These are phyloP conservation scores for Shinisaurus crocodilurus DNA, from an alignment of 2,113 vertebrate genomes.

Conservation along the genomic window DNA sequence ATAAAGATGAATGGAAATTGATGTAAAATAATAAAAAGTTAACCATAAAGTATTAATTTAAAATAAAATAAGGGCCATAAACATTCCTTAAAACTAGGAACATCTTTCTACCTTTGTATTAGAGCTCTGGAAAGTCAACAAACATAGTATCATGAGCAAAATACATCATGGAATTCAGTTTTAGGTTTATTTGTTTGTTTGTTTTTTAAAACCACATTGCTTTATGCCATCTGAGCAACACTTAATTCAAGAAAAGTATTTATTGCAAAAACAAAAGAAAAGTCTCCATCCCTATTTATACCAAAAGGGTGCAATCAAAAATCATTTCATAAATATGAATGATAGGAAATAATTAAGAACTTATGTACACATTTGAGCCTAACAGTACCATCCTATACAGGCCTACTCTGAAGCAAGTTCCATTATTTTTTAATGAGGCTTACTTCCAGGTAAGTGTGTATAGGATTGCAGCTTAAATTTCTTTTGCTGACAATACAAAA, in stretches of 20 bases:
- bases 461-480: conserved; percentile 19
- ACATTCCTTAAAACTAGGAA: background rate
- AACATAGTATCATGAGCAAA: background rate
- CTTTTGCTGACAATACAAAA: conserved; percentile 11
- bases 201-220: conserved; percentile 72
- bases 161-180: background rate
- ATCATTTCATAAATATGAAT: conserved; percentile 53
- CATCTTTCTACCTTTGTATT: background rate
- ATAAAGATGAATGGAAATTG: background rate
- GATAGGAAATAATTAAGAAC: conserved; percentile 19
- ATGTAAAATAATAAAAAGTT: background rate
- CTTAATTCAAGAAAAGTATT: conserved; percentile 90
- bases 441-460: background rate
- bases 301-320: conserved; percentile 60
- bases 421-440: too few species aligned
- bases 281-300: conserved; percentile 75
- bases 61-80: conserved; percentile 32
- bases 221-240: conserved; percentile 90
- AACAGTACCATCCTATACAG: background rate
- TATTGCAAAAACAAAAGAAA: conserved; percentile 9
- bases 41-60: background rate
- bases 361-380: conserved; percentile 39
- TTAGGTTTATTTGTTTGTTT: background rate
- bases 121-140: background rate
- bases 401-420: too few species aligned